Base-by-base conservation (phyloP, 1,140 invertebrate species). In the Scylla paramamosain region DNA sequence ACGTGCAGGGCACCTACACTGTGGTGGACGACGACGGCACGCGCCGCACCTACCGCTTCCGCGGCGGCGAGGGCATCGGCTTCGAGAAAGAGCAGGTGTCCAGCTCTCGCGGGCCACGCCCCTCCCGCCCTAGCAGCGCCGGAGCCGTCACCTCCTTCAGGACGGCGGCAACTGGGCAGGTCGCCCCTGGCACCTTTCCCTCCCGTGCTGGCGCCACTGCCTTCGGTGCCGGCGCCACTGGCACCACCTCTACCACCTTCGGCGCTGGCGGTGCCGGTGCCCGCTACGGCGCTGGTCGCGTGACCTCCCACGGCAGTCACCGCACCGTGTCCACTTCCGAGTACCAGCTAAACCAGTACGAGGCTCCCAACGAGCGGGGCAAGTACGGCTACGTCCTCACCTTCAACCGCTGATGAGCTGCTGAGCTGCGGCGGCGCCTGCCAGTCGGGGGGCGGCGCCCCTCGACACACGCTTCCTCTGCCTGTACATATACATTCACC, bases 1-100 rank as follows among this genome's bases (percentile, higher is more conserved):
- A 95, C 32, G 96, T 97, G 0, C 90, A 95, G 0, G 97, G 97
- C 16, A 96, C 96, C 31, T 97, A 97, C 96, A 96, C 96, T 67
- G 97, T 97, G 92, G 96, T 96, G 20, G 97, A 97, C 91, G 92
- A 95, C 86, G 92, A 95, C 45, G 93, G 91, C 28, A 94, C 92
- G 25, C 91, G 93, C 8, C 95, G 94, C 77, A 96, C 93, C 31
- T 90, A 95, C 84, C 48, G 89, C 12, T 96, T 95, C 94, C 92
- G 94, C 16, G 96, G 94, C 45, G 96, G 96, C 25, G 31, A 96
- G 67, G 96, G 96, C 20, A 59, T 96, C 59, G 96, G 96, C 45
- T 96, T 96, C 59, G 94, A 96, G 48, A 96, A 92, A 25, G 94
- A 96, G 93, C 87, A 96, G 94, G 77, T 95, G 3, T 91, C 94